phyloP scores from a whole-genome alignment of 2,888 invertebrate genomes.

The Nemoura dubitans region DNA sequence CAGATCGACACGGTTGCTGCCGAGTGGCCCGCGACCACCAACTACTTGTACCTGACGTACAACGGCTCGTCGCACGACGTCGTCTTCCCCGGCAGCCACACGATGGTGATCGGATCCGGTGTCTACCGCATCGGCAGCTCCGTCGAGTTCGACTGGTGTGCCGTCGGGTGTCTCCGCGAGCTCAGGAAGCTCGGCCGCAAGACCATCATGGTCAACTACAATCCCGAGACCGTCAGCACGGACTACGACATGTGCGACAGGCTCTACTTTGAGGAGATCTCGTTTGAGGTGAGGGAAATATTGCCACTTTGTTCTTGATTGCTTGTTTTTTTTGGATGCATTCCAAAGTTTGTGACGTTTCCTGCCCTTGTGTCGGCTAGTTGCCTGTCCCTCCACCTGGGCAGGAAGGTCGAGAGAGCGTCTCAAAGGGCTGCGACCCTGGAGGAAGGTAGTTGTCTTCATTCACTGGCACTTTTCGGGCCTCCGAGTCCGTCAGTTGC shows the following conservation, averaged over 20 bases:
- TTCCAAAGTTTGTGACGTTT: no score
- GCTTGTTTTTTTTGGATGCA: not conserved
- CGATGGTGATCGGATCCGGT: constrained; percentile 92
- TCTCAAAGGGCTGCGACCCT: no score
- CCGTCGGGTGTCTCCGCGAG: constrained; percentile 94
- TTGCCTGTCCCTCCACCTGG: no score
- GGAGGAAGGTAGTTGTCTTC: no score
- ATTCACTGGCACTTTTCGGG: no score
- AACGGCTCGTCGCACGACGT: constrained; percentile 87
- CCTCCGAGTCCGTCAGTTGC: no score
- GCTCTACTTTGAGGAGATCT: constrained; percentile 98
- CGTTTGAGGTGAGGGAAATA: constrained; percentile 76
- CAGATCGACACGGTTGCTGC: constrained; percentile 99
- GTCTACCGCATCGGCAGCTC: constrained; percentile 98
- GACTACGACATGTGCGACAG: constrained; percentile 99
- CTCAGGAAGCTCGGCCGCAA: constrained; percentile 85
- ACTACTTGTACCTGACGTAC: constrained; percentile 98
- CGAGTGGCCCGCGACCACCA: constrained; percentile 98
- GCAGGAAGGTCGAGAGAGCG: no score
- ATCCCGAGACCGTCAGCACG: constrained; percentile 99
- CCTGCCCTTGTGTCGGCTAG: no score
- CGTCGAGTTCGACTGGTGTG: constrained; percentile 99
- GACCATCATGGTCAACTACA: constrained; percentile 99
- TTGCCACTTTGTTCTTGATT: constrained; percentile 37
- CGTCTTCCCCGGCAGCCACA: constrained; percentile 79